A percentile compares a stretch with the other conserved stretches of the same genome.
Evolutionary conservation across 2,113 vertebrate species (phyloP).

Genomic region (Ceyx cyanopectus): DNA sequence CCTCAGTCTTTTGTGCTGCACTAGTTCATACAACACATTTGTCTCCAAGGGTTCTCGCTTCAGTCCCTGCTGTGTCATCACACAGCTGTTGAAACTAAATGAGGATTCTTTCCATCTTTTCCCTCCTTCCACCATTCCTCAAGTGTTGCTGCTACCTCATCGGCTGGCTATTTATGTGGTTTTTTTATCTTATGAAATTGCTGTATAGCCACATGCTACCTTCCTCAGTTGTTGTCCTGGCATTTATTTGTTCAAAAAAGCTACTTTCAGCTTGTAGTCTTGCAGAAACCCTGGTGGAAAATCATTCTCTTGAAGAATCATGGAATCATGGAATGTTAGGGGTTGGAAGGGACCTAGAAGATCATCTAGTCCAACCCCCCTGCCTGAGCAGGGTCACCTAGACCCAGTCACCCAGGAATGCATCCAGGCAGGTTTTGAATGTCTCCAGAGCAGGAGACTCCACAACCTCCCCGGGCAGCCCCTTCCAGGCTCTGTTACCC

Average conservation of each 20-base stretch:
- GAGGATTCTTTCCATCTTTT: neutral
- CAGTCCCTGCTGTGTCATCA: neutral
- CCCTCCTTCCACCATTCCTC: neutral
- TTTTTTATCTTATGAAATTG: neutral
- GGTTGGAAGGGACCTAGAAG: too few relatives aligned
- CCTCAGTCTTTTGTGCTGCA: neutral
- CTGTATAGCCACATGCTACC: neutral
- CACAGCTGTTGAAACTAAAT: neutral
- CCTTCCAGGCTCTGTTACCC: too few relatives aligned
- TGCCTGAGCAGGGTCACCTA: too few relatives aligned
- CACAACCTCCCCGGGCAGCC: too few relatives aligned
- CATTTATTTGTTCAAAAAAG: neutral
- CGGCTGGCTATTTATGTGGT: constrained; percentile 7
- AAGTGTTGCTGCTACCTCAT: neutral
- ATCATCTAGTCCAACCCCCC: too few relatives aligned
- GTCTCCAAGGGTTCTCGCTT: neutral
- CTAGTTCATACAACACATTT: neutral
- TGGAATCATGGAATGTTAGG: too few relatives aligned
- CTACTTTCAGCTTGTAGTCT: neutral
- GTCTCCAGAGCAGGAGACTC: too few relatives aligned
- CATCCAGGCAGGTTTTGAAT: too few relatives aligned
- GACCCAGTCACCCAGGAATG: too few relatives aligned
- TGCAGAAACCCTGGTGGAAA: neutral
- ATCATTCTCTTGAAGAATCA: neutral
- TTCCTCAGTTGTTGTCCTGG: neutral